Evolutionary conservation across 2,113 vertebrate genomes (phyloP), one percentile per base, ranked within the genome.

Genomic region (Zapornia atra): DNA sequence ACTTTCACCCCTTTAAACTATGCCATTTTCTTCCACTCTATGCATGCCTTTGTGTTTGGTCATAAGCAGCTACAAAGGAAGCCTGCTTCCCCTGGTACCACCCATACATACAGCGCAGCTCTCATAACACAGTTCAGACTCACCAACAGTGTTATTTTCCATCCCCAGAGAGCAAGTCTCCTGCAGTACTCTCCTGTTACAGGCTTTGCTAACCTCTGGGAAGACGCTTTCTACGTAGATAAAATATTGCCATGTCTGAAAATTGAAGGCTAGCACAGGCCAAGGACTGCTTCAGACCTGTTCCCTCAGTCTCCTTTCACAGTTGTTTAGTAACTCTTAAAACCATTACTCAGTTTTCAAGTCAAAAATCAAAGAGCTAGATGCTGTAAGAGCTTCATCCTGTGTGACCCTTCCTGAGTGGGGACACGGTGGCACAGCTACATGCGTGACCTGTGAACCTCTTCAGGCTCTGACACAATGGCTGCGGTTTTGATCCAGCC

Each of bases 321-420:
- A 44, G 19, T 65, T 90, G 87, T 77, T 79, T 59, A 57, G 5
- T 51, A 28, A 17, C 16, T 71, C 75, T 78, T 48, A 4, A 84
- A 80, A 48, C 3, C 5, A 14, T 40, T 51, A 42, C 1, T 1
- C 16, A 36, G 24, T 59, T 92, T 77, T 69, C 40, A 82, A 63
- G 29, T 59, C 42, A 72, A 63, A 56, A 65, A 71, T 24, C 25
- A 65, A 78, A 59, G 16, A 88, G 5, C 26, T 42, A 44, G 18
- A 28, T 16, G 24, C 33, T 70, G 15, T 12, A 65, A 69, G 19
- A 68, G 29, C 9, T 11, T 54, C 34, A 42, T 15, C 12, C 31
- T 4, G 0, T 16, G 44, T 5, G 2, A 50, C 13, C 6, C 20
- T 68, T 15, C 22, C 31, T 2, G 3, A n/a, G 9, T 12, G 15